These are phyloP conservation scores for Pachyseris speciosa DNA, from an alignment of 64 coral and sea anemone genomes.

Conservation along the genomic window DNA sequence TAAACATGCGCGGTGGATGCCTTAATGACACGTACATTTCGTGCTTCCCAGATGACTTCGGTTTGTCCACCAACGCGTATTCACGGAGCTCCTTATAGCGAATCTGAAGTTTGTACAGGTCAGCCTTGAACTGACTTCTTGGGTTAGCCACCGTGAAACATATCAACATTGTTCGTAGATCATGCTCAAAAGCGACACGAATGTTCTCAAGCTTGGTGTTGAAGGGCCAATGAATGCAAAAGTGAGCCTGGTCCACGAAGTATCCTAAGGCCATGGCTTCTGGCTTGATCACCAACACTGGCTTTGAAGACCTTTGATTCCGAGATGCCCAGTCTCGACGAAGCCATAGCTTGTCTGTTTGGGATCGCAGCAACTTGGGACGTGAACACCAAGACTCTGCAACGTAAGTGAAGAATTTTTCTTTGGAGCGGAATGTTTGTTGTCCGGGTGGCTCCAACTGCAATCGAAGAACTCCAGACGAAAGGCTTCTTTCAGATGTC, in stretches of 20 bases:
- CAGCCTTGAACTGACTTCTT: background rate
- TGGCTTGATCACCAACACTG: constrained; percentile 58
- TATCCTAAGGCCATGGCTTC: constrained; percentile 66
- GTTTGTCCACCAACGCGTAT: constrained; percentile 67
- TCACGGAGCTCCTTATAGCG: constrained; percentile 77
- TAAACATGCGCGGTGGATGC: constrained; percentile 71
- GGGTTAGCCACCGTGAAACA: constrained; percentile 62
- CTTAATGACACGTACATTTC: constrained; percentile 51
- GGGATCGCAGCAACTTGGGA: background rate
- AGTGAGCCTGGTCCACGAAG: constrained; percentile 62
- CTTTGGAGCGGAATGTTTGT: constrained; percentile 34
- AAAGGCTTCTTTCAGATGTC: background rate
- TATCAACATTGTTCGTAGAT: constrained; percentile 76
- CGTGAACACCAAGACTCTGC: constrained; percentile 71
- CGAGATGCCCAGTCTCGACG: background rate
- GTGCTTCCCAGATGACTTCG: background rate
- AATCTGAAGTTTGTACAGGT: constrained; percentile 86
- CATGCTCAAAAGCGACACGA: constrained; percentile 85
- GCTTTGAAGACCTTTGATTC: constrained; percentile 41
- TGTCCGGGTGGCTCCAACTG: constrained; percentile 52
- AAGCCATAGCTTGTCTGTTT: constrained; percentile 61
- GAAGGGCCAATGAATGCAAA: constrained; percentile 71
- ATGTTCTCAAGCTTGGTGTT: background rate
- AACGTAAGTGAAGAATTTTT: constrained; percentile 60
- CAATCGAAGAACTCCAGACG: constrained; percentile 8